These are phyloP conservation scores for Steatocranus sp. DNA, from an alignment of 2,797 vertebrate species.

Conservation along the genomic window DNA sequence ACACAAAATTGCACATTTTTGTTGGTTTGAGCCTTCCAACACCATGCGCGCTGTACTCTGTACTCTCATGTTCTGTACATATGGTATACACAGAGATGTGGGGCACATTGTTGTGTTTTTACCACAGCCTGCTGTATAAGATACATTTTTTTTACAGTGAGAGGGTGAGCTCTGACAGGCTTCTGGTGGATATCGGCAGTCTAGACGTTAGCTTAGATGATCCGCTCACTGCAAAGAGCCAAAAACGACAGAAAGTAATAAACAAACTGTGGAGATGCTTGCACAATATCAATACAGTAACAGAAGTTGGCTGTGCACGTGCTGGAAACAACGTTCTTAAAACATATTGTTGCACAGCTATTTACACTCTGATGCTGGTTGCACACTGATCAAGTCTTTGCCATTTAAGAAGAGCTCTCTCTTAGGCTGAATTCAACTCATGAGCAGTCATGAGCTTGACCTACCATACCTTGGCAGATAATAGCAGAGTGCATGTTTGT, in stretches of 20 bases:
- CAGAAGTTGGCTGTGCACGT: conserved; percentile 31
- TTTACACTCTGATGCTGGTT: conserved; percentile 49
- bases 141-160: conserved; percentile 65
- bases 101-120: conserved; percentile 68
- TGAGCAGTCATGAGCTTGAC: conserved; percentile 23
- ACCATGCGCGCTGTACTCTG: conserved; percentile 72
- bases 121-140: conserved; percentile 63
- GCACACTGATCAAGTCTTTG: conserved; percentile 50
- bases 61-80: conserved; percentile 70
- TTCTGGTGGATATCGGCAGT: conserved; percentile 64
- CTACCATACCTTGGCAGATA: conserved; percentile 38
- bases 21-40: conserved; percentile 79
- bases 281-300: conserved; percentile 31
- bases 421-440: conserved; percentile 35
- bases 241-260: conserved; percentile 22
- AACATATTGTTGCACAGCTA: conserved; percentile 41
- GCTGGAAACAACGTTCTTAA: conserved; percentile 30
- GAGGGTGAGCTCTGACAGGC: conserved; percentile 62
- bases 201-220: conserved; percentile 66
- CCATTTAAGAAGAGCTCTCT: conserved; percentile 20
- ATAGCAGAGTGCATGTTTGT: conserved; percentile 69
- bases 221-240: conserved; percentile 47
- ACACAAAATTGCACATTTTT: conserved; percentile 80
- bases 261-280: conserved; percentile 30
- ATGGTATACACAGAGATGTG: conserved; percentile 65